Evolutionary conservation across 2,113 vertebrate genomes (phyloP), one percentile per base, ranked within the genome.

Genomic region (Ceyx cyanopectus): DNA sequence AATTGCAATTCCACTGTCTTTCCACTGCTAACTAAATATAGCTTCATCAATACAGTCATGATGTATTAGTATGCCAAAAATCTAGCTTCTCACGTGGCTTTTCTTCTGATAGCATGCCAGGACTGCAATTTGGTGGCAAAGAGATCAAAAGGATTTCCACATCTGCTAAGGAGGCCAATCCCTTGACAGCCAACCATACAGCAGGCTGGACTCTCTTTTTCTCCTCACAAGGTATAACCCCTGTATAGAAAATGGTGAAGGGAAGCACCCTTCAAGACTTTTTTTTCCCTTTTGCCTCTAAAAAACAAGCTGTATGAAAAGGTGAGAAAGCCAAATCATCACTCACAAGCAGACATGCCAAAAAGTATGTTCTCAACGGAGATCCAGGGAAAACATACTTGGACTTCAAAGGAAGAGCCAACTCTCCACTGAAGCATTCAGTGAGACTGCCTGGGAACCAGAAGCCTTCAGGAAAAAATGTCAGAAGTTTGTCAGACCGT

Each of bases 381-480:
- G 5, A 81, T 69, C 72, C 51, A 67, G 30, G 29, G 75, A 94
- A 95, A 83, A 34, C 69, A 88, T 51, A 56, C 81, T 46, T 90
- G 30, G 67, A 82, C n/a, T 89, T 37, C 76, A 85, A 89, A 91
- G 50, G 18, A 43, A 93, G 24, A 94, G 69, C 9, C 51, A 87
- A 34, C 29, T 96, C 37, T 83, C 53, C 65, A 73, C 27, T 82
- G 37, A 5, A 34, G 58, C 67, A 70, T 84, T 79, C 10, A 5
- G 57, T 70, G 48, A 57, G 32, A 56, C 45, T 73, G 65, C 16
- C 66, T 32, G 34, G 60, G 50, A 81, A 82, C 14, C 78, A 77
- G n/a, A 85, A 92, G 18, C 70, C 57, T 65, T 95, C 53, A 78
- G 60, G 41, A 40, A 41, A 57, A 89, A 61, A 68, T 43, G n/a